Conservation (phyloP, 2,797 vertebrate species). For the Oreortyx pictus region DNA sequence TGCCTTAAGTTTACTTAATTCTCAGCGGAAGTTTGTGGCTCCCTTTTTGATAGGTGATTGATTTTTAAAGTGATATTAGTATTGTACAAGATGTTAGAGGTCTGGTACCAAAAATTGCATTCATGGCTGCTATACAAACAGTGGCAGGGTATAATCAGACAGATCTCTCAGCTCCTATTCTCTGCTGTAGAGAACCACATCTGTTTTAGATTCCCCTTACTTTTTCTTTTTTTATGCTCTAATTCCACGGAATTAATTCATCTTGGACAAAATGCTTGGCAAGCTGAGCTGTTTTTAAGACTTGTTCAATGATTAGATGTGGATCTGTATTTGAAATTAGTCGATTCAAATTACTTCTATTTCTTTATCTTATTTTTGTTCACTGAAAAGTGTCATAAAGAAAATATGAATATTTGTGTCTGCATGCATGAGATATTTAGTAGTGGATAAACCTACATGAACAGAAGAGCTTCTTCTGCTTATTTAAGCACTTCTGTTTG, state of each 20-base stretch:
- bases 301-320: background rate
- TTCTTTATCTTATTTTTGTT: background rate
- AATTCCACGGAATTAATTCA: background rate
- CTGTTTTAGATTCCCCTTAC: background rate
- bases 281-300: background rate
- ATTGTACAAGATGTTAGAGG: background rate
- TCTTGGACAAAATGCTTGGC: background rate
- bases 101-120: background rate
- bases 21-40: background rate
- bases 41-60: background rate
- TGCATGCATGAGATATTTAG: constrained; percentile 17
- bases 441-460: background rate
- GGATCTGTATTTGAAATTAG: background rate
- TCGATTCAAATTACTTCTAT: constrained; percentile 16
- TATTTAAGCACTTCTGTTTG: constrained; percentile 24
- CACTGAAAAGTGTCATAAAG: background rate
- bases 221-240: background rate
- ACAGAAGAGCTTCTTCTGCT: background rate
- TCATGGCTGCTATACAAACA: background rate
- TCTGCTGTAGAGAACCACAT: background rate
- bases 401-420: background rate
- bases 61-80: background rate
- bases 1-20: background rate
- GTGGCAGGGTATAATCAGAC: background rate
- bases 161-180: background rate